Evolutionary conservation across 1,140 invertebrate species (phyloP).

Genomic region (Drosophila orosa): DNA sequence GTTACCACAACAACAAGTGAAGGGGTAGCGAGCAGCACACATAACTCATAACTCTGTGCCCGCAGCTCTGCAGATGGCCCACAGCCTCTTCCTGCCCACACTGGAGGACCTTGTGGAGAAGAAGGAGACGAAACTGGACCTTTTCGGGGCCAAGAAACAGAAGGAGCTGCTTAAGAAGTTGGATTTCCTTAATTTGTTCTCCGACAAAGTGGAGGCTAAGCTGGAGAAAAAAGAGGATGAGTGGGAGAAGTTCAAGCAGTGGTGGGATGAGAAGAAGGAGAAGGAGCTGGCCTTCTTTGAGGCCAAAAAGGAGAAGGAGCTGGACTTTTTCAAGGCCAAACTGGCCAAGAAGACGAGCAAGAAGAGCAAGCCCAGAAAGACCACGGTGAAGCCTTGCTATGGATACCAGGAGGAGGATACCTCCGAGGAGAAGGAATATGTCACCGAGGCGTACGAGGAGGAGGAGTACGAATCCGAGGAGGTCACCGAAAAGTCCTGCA

Average conservation of each 20-base stretch:
- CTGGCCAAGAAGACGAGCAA: slow-evolving; percentile 42
- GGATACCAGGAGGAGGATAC: slow-evolving; percentile 18
- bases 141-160: slow-evolving; percentile 52
- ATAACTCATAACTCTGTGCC: not conserved
- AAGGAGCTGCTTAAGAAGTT: slow-evolving; percentile 65
- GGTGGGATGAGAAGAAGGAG: slow-evolving; percentile 63
- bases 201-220: slow-evolving; percentile 52
- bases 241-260: slow-evolving; percentile 67
- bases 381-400: slow-evolving; percentile 29
- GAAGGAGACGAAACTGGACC: slow-evolving; percentile 36
- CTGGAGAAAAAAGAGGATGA: slow-evolving; percentile 59
- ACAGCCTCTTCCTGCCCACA: slow-evolving; percentile 53
- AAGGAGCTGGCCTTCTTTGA: slow-evolving; percentile 62
- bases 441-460: slow-evolving; percentile 12
- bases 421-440: slow-evolving; percentile 5
- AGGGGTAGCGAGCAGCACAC: not conserved
- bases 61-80: slow-evolving; percentile 43
- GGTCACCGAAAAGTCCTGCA: slow-evolving; percentile 18
- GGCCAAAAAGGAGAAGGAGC: slow-evolving; percentile 51
- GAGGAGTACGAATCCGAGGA: slow-evolving; percentile 19
- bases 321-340: slow-evolving; percentile 45
- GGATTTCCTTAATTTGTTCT: slow-evolving; percentile 66
- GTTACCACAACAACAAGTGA: slow-evolving; percentile 12
- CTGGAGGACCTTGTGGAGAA: slow-evolving; percentile 48
- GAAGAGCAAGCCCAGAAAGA: slow-evolving; percentile 42